These are phyloP conservation scores for Electrona antarctica DNA, from an alignment of 2,113 vertebrate species.

Conservation along the genomic window DNA sequence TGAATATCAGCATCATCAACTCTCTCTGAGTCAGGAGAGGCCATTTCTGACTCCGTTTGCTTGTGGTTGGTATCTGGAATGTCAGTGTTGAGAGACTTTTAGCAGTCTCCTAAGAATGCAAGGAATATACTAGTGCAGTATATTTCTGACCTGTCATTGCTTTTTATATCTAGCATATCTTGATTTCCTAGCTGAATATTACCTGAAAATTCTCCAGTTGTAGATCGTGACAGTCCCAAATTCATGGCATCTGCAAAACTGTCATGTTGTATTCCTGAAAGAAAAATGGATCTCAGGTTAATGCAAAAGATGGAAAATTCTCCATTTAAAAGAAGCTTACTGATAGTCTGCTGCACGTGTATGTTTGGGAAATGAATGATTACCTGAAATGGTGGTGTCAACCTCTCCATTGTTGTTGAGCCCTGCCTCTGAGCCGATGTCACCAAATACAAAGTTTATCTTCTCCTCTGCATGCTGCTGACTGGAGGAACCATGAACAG, in stretches of 20 bases:
- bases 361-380: not conserved
- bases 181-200: constrained; percentile 1
- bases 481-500: constrained; percentile 82
- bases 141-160: not conserved
- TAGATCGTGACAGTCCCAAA: constrained; percentile 20
- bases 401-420: constrained; percentile 33
- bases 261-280: constrained; percentile 40
- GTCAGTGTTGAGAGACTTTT: constrained; percentile 15
- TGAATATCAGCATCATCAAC: constrained; percentile 31
- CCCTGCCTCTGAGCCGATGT: constrained; percentile 53
- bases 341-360: not conserved
- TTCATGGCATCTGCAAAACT: constrained; percentile 26
- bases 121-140: not conserved
- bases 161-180: constrained; percentile 17
- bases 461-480: constrained; percentile 61
- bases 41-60: not conserved
- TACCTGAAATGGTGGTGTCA: constrained; percentile 42
- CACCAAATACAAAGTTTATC: constrained; percentile 79
- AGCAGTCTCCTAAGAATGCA: constrained; percentile 5
- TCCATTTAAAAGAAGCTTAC: not conserved
- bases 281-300: constrained; percentile 1
- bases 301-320: constrained; percentile 17
- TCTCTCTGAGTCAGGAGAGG: constrained; percentile 14
- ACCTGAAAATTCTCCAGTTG: constrained; percentile 15
- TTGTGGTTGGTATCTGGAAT: constrained; percentile 17